phyloP scores from a whole-genome alignment of 2,113 vertebrate genomes.

The Indicator indicator region DNA sequence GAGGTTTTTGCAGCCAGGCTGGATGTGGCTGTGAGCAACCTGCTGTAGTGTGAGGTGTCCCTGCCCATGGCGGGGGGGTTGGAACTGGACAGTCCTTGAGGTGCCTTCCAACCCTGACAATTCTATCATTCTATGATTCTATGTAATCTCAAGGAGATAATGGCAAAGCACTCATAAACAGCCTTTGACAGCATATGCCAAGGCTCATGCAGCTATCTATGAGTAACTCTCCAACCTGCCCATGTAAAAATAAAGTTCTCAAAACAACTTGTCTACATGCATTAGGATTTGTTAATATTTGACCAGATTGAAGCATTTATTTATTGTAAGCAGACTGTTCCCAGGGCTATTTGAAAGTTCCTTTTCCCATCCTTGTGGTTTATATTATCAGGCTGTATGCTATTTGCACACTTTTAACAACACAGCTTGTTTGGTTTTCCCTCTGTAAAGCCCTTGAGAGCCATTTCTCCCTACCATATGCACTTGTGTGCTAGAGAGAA shows the following conservation, averaged over 20 bases:
- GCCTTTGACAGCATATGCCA: neutral
- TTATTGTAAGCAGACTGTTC: neutral
- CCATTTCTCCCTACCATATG: neutral
- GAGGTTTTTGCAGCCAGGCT: too few relatives aligned
- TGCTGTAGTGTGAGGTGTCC: too few relatives aligned
- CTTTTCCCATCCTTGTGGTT: neutral
- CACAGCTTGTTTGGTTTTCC: neutral
- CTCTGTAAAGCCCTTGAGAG: neutral
- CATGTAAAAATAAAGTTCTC: neutral
- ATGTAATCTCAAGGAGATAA: neutral
- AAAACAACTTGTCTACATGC: neutral
- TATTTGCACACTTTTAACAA: neutral
- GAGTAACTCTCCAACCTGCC: rapidly evolving
- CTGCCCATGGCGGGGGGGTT: too few relatives aligned
- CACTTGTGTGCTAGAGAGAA: neutral
- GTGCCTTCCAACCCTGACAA: too few relatives aligned
- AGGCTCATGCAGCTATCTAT: neutral
- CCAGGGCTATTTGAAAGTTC: neutral
- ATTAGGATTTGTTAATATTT: neutral
- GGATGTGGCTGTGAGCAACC: too few relatives aligned
- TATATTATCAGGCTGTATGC: neutral
- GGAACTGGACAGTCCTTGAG: too few relatives aligned
- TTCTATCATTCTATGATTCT: too few relatives aligned
- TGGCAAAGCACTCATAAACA: neutral
- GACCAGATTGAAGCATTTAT: neutral